Evolutionary conservation across 1,140 invertebrate genomes (phyloP).

Genomic region (Tribolium castaneum): DNA sequence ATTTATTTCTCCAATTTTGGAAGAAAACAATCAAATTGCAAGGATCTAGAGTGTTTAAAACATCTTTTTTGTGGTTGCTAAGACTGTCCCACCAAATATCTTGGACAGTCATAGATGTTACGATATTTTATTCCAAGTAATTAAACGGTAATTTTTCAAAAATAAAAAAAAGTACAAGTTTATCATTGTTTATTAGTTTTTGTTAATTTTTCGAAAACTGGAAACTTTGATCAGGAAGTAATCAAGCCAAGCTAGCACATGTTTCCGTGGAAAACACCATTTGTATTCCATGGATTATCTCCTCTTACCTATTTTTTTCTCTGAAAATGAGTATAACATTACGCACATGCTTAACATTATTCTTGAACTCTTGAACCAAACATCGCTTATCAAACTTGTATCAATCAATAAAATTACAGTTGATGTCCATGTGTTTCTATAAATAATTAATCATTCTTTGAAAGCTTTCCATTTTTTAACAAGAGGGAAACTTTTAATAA

Average conservation of each 20-base stretch:
- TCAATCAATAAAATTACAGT: constrained; percentile 23
- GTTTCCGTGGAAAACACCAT: neutral
- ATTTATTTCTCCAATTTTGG: too few relatives aligned
- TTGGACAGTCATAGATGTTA: too few relatives aligned
- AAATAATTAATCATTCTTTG: constrained; percentile 9
- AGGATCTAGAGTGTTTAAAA: too few relatives aligned
- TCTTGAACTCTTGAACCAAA: constrained; percentile 33
- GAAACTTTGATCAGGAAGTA: neutral
- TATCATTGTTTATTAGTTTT: too few relatives aligned
- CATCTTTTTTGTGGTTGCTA: too few relatives aligned
- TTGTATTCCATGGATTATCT: neutral
- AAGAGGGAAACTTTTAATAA: too few relatives aligned
- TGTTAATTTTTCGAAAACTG: too few relatives aligned
- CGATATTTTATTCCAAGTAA: too few relatives aligned
- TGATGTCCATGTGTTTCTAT: constrained; percentile 5
- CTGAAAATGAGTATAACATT: neutral
- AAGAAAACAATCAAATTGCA: too few relatives aligned
- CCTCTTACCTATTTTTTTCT: constrained; percentile 21
- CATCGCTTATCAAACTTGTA: constrained; percentile 16
- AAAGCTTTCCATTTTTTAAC: neutral
- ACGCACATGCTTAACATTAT: constrained; percentile 30
- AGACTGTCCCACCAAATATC: too few relatives aligned
- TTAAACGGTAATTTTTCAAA: too few relatives aligned
- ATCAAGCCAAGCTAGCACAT: neutral
- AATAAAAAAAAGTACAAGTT: too few relatives aligned